Base-by-base conservation (phyloP, 2,113 vertebrate species). In the Alligator mississippiensis region DNA sequence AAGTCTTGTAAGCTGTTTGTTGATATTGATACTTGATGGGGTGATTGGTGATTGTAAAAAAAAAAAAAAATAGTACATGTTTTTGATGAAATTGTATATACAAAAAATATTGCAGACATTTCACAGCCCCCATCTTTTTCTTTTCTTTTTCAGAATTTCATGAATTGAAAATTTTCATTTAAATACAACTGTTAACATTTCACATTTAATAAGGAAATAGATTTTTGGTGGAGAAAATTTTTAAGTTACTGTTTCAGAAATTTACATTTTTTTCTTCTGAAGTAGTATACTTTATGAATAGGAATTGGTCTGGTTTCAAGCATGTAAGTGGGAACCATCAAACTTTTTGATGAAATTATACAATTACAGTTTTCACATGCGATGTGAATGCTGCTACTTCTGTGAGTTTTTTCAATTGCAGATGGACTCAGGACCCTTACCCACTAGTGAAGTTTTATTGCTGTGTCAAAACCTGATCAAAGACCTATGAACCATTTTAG, bases 401-500 rank as follows among this genome's bases (percentile, higher is more conserved):
- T 57, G 75, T 57, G 5, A 18, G 13, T 54, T 47, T 22, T 57
- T 57, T 28, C 27, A 58, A 28, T 57, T 77, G 54, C 38, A 55
- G 24, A n/a, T n/a, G 18, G 18, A 17, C 28, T 11, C 54, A 58
- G 54, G 19, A 16, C 10, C 54, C 4, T 27, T 18, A 55, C 27
- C 54, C 28, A 11, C 27, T 3, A 9, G 25, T 28, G 75, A 9
- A 7, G 47, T 55, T 57, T 57, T 6, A 27, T 25, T 28, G 15
- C 54, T 13, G 19, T 0, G 4, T 3, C 30, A 60, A 28, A 76
- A 58, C 13, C 21, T 0, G 25, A 27, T 7, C 5, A 27, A 27
- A 64, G 62, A 14, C 13, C 2, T 28, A 14, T 64, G 62, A 12
- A 64, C 25, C 63, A 64, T 64, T 27, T 27, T 15, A 64, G 28